phyloP scores from a whole-genome alignment of 2,113 vertebrate genomes.

The Quiscalus mexicanus region DNA sequence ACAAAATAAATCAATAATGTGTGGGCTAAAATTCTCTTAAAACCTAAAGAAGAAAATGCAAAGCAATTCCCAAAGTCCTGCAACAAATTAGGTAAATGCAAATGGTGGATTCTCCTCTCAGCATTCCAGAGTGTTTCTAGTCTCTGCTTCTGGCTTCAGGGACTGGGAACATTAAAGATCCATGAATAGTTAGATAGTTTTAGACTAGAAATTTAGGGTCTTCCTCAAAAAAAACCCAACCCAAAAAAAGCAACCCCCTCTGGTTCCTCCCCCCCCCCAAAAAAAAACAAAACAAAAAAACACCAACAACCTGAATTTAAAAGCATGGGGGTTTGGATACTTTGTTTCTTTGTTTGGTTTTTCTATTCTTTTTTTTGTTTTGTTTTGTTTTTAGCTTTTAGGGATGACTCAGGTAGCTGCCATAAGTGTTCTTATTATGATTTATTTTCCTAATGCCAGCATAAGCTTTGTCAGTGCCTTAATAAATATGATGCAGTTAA shows the following conservation, averaged over 20 bases:
- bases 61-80: background rate
- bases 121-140: background rate
- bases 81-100: background rate
- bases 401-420: background rate
- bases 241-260: background rate
- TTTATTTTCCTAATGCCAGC: background rate
- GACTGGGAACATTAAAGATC: background rate
- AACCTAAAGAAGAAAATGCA: background rate
- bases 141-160: background rate
- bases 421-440: background rate
- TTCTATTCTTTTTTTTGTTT: background rate
- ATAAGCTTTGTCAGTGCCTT: background rate
- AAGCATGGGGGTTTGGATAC: background rate
- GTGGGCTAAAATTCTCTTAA: background rate
- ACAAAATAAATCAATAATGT: background rate
- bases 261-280: too few relatives aligned
- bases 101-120: background rate
- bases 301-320: background rate
- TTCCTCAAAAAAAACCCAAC: background rate
- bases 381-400: background rate
- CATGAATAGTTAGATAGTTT: background rate
- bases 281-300: too few relatives aligned
- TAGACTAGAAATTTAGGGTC: background rate
- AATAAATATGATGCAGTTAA: background rate
- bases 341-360: background rate